Percentiles rank a stretch among this genome's conserved stretches.
Evolutionary conservation across 2,888 invertebrate species (phyloP).

Genomic region (Phasia obesa): DNA sequence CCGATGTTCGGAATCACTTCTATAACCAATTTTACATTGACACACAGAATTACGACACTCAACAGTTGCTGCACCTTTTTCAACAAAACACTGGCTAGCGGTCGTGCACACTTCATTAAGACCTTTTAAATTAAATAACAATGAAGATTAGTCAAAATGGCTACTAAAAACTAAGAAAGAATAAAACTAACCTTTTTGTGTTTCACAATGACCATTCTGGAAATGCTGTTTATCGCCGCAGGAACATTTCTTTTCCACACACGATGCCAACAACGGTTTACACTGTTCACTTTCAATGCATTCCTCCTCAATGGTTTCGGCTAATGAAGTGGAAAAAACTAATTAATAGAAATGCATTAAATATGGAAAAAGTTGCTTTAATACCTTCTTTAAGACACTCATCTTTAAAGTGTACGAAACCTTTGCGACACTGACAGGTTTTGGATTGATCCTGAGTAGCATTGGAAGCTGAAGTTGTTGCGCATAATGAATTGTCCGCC

Average conservation of each 20-base stretch:
- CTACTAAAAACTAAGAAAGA: background rate
- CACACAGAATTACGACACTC: constrained; percentile 82
- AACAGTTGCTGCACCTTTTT: constrained; percentile 78
- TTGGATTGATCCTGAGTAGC: constrained; percentile 73
- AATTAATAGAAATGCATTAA: background rate
- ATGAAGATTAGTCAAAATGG: background rate
- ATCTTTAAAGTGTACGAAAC: constrained; percentile 80
- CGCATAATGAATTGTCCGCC: constrained; percentile 77
- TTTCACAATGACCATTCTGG: constrained; percentile 78
- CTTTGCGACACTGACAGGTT: constrained; percentile 80
- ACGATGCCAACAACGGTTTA: constrained; percentile 80
- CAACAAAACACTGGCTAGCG: constrained; percentile 79
- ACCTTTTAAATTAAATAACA: constrained; percentile 72
- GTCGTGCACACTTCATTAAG: constrained; percentile 78
- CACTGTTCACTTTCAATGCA: constrained; percentile 81
- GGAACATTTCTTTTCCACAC: constrained; percentile 78
- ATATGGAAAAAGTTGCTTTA: background rate
- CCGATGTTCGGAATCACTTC: constrained; percentile 75
- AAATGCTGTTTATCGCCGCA: constrained; percentile 79
- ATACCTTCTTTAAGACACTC: constrained; percentile 80
- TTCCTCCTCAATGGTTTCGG: constrained; percentile 78
- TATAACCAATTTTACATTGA: constrained; percentile 80
- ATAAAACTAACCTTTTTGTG: constrained; percentile 76
- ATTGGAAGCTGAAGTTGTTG: constrained; percentile 70
- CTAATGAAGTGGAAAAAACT: constrained; percentile 68